phyloP scores from a whole-genome alignment of 2,888 invertebrate species.

The Stenoptilia bipunctidactyla region DNA sequence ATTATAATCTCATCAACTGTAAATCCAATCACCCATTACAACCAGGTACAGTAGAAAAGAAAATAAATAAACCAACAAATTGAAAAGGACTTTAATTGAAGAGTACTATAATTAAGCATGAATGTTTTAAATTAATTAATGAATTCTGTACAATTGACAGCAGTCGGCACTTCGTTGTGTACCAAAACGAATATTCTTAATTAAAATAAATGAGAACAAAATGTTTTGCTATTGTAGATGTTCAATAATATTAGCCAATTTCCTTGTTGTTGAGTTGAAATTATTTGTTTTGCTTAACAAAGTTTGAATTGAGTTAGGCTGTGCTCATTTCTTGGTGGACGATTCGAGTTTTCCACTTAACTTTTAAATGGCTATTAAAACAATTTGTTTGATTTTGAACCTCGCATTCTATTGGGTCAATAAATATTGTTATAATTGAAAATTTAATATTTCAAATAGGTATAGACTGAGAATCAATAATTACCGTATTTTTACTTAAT shows the following conservation, averaged over 20 bases:
- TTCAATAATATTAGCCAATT: constrained; percentile 31
- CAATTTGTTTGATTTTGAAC: too few relatives aligned
- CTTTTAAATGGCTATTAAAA: too few relatives aligned
- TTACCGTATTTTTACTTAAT: too few relatives aligned
- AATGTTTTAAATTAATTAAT: constrained; percentile 57
- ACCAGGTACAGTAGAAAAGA: not conserved
- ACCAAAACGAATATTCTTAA: too few relatives aligned
- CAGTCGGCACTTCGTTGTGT: too few relatives aligned
- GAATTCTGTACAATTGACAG: not conserved
- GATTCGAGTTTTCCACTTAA: too few relatives aligned
- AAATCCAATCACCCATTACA: too few relatives aligned
- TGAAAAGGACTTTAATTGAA: constrained; percentile 58
- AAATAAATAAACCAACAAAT: constrained; percentile 50
- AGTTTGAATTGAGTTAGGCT: constrained; percentile 1
- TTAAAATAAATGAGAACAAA: constrained; percentile 23
- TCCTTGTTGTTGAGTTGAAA: not conserved
- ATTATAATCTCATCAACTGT: too few relatives aligned
- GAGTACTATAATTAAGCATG: constrained; percentile 43
- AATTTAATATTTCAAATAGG: too few relatives aligned
- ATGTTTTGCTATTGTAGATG: constrained; percentile 39
- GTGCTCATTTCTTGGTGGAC: not conserved
- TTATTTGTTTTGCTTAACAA: not conserved
- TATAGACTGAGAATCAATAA: too few relatives aligned
- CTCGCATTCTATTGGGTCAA: too few relatives aligned
- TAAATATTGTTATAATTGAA: too few relatives aligned